Evolutionary conservation across 2,888 invertebrate species (phyloP), one percentile per base, ranked within the genome.

Genomic region (Lagria hirta): DNA sequence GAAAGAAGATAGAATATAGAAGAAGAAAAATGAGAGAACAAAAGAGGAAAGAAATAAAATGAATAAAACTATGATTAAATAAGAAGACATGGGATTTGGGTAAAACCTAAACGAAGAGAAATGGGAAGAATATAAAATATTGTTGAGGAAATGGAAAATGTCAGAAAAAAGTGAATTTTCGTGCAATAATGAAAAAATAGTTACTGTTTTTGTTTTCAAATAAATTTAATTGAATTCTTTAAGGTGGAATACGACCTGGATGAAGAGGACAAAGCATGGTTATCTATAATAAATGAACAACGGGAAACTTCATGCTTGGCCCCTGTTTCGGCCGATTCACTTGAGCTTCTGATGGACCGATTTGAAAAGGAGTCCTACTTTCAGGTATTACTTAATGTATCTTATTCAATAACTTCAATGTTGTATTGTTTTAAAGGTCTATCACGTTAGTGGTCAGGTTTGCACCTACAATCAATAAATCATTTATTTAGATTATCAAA

Each of bases 291-390:
- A 54, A 98, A 99, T 69, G 88, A 90, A 57, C 80, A 83, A 55
- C 78, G 98, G 29, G 76, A 81, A 36, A 80, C 83, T 23, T 81
- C 83, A 35, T 83, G 83, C 1, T 68, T 91, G 17, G 81, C 84
- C 2, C 75, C 82, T 0, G 86, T 98, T n/a, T 83, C 86, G 22
- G 86, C 92, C 14, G 92, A 94, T 64, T 88, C 86, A 0, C 82
- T 99, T 66, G 98, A 99, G 69, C 71, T 93, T n/a, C 73, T 98
- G 1, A 97, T 99, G 94, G 98, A 99, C 72, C 80, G 97, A 40
- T 75, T 99, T 56, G 98, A 99, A 66, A 99, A 99, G 70, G 97
- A 97, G 69, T 96, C 96, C 1, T 93, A 92, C 69, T 96, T 96
- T 68, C 92, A 93, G 72, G 84, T 84, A 61, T 52, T 11, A 15